Conservation (phyloP, 2,113 vertebrate species). For the Hemiprocne comata region DNA sequence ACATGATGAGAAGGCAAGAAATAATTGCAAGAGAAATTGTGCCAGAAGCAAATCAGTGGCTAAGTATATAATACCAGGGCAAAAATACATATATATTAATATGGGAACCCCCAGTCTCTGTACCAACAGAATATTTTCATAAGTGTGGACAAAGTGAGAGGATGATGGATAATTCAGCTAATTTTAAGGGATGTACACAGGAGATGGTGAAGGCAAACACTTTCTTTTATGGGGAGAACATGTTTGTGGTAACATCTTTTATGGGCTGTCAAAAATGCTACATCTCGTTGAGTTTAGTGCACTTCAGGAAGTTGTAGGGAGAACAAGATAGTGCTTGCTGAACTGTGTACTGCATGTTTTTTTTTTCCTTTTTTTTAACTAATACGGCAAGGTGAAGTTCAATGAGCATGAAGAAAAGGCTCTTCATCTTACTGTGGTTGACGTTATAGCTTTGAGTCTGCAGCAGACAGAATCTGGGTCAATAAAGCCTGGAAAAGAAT, state of each 20-base stretch:
- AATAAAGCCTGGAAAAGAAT: neutral
- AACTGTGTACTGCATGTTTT: neutral
- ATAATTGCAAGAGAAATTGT: neutral
- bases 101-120: neutral
- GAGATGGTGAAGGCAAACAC: neutral
- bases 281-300: neutral
- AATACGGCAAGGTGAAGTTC: neutral
- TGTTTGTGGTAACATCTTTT: neutral
- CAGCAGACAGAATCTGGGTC: neutral
- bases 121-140: neutral
- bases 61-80: neutral
- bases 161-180: neutral
- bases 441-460: neutral
- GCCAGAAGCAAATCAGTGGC: neutral
- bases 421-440: neutral
- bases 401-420: neutral
- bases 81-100: neutral
- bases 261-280: neutral
- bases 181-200: neutral
- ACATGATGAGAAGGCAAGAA: neutral
- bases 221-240: neutral
- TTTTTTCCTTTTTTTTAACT: neutral
- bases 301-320: neutral
- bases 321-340: neutral
- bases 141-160: neutral